Base-by-base conservation (phyloP, 2,113 vertebrate species). In the Genyomyrus donnyi region DNA sequence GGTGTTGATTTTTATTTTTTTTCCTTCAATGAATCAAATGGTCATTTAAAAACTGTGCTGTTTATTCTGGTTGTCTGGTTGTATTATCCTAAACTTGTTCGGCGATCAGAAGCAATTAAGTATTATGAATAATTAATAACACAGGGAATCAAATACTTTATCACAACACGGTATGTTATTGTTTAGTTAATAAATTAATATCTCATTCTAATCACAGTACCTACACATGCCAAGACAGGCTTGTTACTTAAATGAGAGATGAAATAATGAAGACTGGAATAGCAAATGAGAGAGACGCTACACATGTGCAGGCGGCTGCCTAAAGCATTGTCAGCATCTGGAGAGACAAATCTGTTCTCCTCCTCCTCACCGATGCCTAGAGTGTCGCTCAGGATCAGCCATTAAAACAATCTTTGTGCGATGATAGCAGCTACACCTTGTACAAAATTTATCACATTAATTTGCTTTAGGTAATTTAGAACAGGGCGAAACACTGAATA, bases 311-410 rank as follows among this genome's bases (percentile, higher is more conserved):
- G 35, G 90, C 86, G 88, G 35, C 89, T 42, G 85, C 70, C 89
- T 77, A 48, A 89, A 80, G 91, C 90, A 87, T 66, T 74, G 89
- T 58, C 88, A 91, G 90, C 92, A 93, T 92, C 92, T 93, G 92
- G 88, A 11, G 17, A 89, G n/a, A 85, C 83, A 87, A 90, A 92
- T 90, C 91, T 89, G 90, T 91, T 88, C 53, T 85, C 88, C 90
- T 88, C 88, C 90, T 45, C 84, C 89, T 88, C 88, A 80, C 91
- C 91, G 92, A 92, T 91, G 91, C 85, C 77, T 49, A 45, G 27
- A 15, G 19, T 17, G 58, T 84, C 85, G 21, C 52, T 3, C 85
- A 89, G 87, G 90, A 90, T 62, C 89, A 90, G 87, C 74, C 83
- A 39, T 88, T 49, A 62, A 90, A 56, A 89, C 80, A 7, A 21